Percentiles rank a stretch among this genome's conserved stretches.
phyloP scores from a whole-genome alignment of 2,113 vertebrate genomes.

The Phyllopteryx taeniolatus region DNA sequence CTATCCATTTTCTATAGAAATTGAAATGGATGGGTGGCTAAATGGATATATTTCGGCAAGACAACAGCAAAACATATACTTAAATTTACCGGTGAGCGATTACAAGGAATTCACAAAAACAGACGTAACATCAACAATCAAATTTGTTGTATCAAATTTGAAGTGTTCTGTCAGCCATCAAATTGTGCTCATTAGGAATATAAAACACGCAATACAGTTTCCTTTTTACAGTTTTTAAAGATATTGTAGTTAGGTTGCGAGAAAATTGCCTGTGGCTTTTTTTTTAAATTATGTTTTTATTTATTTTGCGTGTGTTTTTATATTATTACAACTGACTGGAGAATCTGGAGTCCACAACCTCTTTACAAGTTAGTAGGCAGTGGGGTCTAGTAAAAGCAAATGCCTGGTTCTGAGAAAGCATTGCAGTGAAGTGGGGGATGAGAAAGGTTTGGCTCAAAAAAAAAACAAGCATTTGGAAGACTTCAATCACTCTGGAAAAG shows the following conservation, averaged over 20 bases:
- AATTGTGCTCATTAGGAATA: no score
- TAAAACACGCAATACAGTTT: no score
- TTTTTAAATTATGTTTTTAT: neutral
- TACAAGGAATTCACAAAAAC: no score
- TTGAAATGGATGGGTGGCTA: no score
- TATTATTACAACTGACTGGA: no score
- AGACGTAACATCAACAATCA: neutral
- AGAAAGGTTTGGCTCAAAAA: constrained; percentile 20
- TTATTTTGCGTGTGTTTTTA: neutral
- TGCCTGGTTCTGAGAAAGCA: constrained; percentile 20
- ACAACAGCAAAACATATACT: no score
- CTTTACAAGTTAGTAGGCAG: neutral
- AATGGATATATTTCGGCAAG: no score
- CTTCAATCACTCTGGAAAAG: constrained; percentile 23
- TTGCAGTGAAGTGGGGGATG: neutral
- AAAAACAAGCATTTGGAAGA: constrained; percentile 23
- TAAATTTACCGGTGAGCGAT: no score
- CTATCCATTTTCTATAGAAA: no score
- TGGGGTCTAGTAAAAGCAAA: constrained; percentile 3
- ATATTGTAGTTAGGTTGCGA: no score
- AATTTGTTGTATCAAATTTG: neutral
- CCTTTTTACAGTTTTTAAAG: no score
- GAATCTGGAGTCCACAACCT: neutral
- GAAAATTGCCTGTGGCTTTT: no score
- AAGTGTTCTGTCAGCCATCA: neutral